Base-by-base conservation (phyloP, 1,140 invertebrate species). In the Euwallacea fornicatus region DNA sequence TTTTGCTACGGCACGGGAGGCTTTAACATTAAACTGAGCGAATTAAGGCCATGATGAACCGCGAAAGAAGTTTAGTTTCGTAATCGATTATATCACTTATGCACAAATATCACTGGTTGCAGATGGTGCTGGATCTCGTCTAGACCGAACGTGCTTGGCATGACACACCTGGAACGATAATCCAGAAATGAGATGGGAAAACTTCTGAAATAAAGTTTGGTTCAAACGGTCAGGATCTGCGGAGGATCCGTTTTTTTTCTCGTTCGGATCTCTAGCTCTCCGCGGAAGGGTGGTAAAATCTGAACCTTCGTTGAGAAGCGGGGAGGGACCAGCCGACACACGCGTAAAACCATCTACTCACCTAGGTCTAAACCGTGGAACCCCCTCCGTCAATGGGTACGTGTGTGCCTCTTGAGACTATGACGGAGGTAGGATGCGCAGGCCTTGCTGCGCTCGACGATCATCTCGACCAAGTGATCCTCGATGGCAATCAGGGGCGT, bases 401-500 rank as follows among this genome's bases (percentile, higher is more conserved):
- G 41, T 33, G 21, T 33, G 21, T 33, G 21, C 21, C 78, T 74
- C 72, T 81, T 81, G 71, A 84, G 77, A 74, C 83, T 83, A 72
- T 84, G 80, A 8, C 83, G 79, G 42, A 86, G 75, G 76, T 82
- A 85, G 8, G 76, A 78, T 62, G 82, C 83, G 77, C 85, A 86
- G 46, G 84, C 85, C 76, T 83, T 84, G 74, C 83, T 80, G 42
- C 84, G 80, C 69, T 84, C 79, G 66, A 81, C 78, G 74, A 86
- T 85, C 74, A 86, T 80, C 69, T 84, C 83, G 78, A 81, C 82
- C 11, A 86, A 81, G 68, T 84, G 84, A 66, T 81, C 83, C 78
- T 86, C 84, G 62, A 86, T 77, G 15, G 78, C 80, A 63, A 82
- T 73, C 67, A 84, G 79, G 63, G 82, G 82, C 69, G 80, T 76